Evolutionary conservation across 2,797 vertebrate genomes (phyloP).

Genomic region (Benthosema pterotum): DNA sequence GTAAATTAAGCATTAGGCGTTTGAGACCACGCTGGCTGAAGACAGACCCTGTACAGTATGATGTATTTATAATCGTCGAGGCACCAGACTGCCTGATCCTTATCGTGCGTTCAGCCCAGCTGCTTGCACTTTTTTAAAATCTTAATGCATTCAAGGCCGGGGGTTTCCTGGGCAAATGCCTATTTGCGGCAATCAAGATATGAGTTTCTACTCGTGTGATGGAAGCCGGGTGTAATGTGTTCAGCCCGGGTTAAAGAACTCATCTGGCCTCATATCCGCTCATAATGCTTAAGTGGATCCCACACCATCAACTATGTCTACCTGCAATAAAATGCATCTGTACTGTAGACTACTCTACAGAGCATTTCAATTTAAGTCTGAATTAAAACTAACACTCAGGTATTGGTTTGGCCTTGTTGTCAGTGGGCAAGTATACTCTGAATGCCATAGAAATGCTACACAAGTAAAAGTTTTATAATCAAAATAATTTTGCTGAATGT

Average conservation of each 20-base stretch:
- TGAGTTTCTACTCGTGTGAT: conserved; percentile 34
- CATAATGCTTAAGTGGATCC: conserved; percentile 1
- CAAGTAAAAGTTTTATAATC: too few species aligned
- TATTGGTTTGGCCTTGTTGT: too few species aligned
- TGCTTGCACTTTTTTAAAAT: conserved; percentile 44
- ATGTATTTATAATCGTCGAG: conserved; percentile 52
- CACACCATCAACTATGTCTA: too few species aligned
- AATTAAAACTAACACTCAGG: too few species aligned
- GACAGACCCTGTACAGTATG: conserved; percentile 36
- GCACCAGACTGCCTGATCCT: conserved; percentile 44
- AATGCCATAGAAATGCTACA: too few species aligned
- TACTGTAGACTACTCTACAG: too few species aligned
- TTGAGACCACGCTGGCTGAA: conserved; percentile 43
- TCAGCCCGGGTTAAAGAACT: conserved; percentile 20
- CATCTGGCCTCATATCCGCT: neutral
- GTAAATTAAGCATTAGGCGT: too few species aligned
- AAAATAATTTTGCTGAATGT: too few species aligned
- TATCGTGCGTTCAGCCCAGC: conserved; percentile 43
- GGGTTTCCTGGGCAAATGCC: conserved; percentile 45
- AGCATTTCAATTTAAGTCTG: too few species aligned
- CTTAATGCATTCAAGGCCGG: conserved; percentile 52
- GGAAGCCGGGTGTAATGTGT: conserved; percentile 6
- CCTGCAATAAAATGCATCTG: too few species aligned
- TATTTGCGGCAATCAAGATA: conserved; percentile 37
- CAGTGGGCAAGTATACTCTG: too few species aligned